A percentile compares a stretch with the other conserved stretches of the same genome.
Evolutionary conservation across 2,113 vertebrate species (phyloP).

Genomic region (Lathamus discolor): DNA sequence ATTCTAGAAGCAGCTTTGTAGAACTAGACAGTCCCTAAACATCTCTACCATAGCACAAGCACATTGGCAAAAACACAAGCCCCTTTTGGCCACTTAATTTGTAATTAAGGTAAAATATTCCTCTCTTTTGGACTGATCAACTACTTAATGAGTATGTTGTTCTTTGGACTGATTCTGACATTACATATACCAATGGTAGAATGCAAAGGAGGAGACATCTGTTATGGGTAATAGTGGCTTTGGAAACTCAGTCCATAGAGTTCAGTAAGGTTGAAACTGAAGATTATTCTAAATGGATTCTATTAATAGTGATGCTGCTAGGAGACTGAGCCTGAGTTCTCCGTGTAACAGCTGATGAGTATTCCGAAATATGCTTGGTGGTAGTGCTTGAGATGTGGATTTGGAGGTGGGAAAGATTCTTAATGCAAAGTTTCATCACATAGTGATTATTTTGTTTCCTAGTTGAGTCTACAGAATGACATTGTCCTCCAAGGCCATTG

Average conservation of each 20-base stretch:
- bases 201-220: neutral
- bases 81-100: neutral
- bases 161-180: neutral
- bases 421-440: neutral
- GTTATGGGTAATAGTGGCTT: neutral
- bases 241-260: slow-evolving; percentile 38
- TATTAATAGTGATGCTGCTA: slow-evolving; percentile 73
- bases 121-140: neutral
- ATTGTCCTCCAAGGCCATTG: neutral
- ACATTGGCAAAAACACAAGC: neutral
- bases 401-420: slow-evolving; percentile 3
- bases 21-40: neutral
- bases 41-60: neutral
- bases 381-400: neutral
- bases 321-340: slow-evolving; percentile 61
- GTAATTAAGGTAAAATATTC: neutral
- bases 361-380: slow-evolving; percentile 50
- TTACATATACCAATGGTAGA: neutral
- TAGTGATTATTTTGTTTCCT: slow-evolving; percentile 9
- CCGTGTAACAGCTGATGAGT: slow-evolving; percentile 61
- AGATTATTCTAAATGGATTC: slow-evolving; percentile 64
- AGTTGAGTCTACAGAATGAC: neutral
- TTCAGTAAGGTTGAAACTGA: slow-evolving; percentile 53
- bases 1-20: slow-evolving; percentile 8
- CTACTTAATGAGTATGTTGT: neutral